Conservation (phyloP, 1,140 invertebrate species). For the Drosophila arawakana region DNA sequence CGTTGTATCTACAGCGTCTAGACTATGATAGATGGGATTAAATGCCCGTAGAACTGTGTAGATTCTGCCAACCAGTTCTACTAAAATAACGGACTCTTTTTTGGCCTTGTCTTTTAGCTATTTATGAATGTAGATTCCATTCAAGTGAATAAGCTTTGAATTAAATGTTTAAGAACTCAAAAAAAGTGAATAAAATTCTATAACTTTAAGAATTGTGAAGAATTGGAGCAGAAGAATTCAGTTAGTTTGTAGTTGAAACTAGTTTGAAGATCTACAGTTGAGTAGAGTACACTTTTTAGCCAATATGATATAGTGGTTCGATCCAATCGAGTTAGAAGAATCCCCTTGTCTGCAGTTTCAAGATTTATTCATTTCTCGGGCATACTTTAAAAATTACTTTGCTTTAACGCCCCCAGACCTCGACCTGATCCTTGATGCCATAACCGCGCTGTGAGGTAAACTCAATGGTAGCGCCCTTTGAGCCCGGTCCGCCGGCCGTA, state of each 20-base stretch:
- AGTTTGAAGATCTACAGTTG: too few species aligned
- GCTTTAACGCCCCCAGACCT: constrained; percentile 67
- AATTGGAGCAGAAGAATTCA: too few species aligned
- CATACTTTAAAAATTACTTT: constrained; percentile 12
- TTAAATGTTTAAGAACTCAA: constrained; percentile 3
- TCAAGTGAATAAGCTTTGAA: constrained; percentile 1
- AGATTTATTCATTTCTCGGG: neutral
- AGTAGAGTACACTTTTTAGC: too few species aligned
- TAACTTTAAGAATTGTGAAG: too few species aligned
- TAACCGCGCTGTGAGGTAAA: constrained; percentile 63
- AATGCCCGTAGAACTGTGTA: constrained; percentile 30
- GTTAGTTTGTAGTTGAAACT: too few species aligned
- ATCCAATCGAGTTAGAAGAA: too few species aligned
- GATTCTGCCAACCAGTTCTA: constrained; percentile 32
- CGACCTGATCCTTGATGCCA: constrained; percentile 68
- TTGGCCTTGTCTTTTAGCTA: neutral
- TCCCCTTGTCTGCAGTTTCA: too few species aligned
- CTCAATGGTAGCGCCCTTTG: constrained; percentile 69
- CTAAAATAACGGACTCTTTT: constrained; percentile 4
- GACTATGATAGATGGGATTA: constrained; percentile 59
- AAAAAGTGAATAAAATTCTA: too few species aligned
- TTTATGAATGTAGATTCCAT: neutral
- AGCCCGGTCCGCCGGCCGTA: constrained; percentile 64
- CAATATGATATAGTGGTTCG: too few species aligned
- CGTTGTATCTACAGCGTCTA: constrained; percentile 34